Evolutionary conservation across 2,888 invertebrate genomes (phyloP).

Genomic region (Drosophila pegasa): DNA sequence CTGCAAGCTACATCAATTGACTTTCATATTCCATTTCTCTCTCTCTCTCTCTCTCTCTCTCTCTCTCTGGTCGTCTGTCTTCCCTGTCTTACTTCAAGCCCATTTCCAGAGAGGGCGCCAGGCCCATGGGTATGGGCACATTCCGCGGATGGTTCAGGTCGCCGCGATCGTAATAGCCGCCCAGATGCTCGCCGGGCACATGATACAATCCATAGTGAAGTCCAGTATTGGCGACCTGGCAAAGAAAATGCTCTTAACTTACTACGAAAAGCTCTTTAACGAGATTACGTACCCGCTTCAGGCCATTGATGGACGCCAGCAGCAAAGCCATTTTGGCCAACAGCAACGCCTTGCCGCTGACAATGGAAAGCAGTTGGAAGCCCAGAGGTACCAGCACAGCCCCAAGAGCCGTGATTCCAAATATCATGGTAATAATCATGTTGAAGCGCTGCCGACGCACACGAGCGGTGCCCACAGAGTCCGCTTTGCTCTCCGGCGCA

Average conservation of each 20-base stretch:
- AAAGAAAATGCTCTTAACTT: conserved; percentile 56
- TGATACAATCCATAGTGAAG: conserved; percentile 91
- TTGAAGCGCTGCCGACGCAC: conserved; percentile 88
- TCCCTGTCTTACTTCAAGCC: conserved; percentile 40
- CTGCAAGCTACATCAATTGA: conserved; percentile 15
- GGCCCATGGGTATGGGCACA: conserved; percentile 70
- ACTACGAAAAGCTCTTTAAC: not conserved
- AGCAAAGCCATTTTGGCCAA: conserved; percentile 93
- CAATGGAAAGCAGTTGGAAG: conserved; percentile 92
- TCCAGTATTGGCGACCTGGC: conserved; percentile 89
- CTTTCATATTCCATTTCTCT: not conserved
- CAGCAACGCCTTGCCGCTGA: conserved; percentile 92
- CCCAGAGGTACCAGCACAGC: conserved; percentile 92
- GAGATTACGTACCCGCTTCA: conserved; percentile 88
- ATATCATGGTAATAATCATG: conserved; percentile 92
- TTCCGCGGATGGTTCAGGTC: conserved; percentile 81
- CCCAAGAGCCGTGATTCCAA: conserved; percentile 91
- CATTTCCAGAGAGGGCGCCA: conserved; percentile 64
- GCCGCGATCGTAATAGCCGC: conserved; percentile 82
- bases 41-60: not conserved
- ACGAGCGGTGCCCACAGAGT: conserved; percentile 76
- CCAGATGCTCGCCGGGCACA: conserved; percentile 84
- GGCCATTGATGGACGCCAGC: conserved; percentile 91
- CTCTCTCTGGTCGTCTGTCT: too few relatives aligned
- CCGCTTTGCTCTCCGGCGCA: conserved; percentile 6